A percentile compares a stretch with the other conserved stretches of the same genome.
Conservation (phyloP, 1,140 invertebrate species). For the Oncopodura yosiiana region DNA sequence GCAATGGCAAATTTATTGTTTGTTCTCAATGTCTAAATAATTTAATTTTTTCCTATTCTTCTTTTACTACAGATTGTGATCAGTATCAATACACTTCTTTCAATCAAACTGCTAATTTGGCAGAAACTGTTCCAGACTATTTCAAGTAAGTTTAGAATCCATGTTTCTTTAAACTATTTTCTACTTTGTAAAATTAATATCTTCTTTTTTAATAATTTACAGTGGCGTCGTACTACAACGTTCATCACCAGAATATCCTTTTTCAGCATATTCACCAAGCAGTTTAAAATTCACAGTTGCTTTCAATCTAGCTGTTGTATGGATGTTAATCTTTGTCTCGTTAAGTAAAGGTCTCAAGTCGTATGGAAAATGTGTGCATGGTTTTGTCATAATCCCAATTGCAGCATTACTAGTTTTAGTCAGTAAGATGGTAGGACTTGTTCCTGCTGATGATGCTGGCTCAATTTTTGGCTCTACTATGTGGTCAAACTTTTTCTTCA, state of each 20-base stretch:
- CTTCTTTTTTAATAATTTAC: slow-evolving; percentile 40
- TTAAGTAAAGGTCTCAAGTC: slow-evolving; percentile 76
- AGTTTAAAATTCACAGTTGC: slow-evolving; percentile 72
- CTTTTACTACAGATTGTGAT: slow-evolving; percentile 26
- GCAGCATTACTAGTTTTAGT: slow-evolving; percentile 61
- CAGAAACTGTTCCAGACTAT: slow-evolving; percentile 67
- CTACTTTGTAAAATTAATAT: background rate
- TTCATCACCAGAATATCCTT: slow-evolving; percentile 44
- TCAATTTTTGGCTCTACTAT: slow-evolving; percentile 63
- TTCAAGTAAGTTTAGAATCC: slow-evolving; percentile 35
- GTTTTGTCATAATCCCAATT: slow-evolving; percentile 60
- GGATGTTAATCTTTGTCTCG: slow-evolving; percentile 81
- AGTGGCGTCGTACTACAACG: slow-evolving; percentile 69
- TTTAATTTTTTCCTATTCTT: background rate
- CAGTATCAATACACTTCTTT: slow-evolving; percentile 7
- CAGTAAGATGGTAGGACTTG: slow-evolving; percentile 60
- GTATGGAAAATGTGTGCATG: slow-evolving; percentile 70
- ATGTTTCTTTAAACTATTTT: background rate
- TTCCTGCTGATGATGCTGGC: slow-evolving; percentile 50
- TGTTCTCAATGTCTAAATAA: background rate
- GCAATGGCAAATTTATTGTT: too few relatives aligned
- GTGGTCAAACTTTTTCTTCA: slow-evolving; percentile 73
- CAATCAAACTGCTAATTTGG: slow-evolving; percentile 14
- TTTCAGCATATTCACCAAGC: slow-evolving; percentile 35
- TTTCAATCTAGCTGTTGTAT: slow-evolving; percentile 78